These are phyloP conservation scores for Eucera pruinosa DNA, from an alignment of 2,888 invertebrate genomes.

Conservation along the genomic window DNA sequence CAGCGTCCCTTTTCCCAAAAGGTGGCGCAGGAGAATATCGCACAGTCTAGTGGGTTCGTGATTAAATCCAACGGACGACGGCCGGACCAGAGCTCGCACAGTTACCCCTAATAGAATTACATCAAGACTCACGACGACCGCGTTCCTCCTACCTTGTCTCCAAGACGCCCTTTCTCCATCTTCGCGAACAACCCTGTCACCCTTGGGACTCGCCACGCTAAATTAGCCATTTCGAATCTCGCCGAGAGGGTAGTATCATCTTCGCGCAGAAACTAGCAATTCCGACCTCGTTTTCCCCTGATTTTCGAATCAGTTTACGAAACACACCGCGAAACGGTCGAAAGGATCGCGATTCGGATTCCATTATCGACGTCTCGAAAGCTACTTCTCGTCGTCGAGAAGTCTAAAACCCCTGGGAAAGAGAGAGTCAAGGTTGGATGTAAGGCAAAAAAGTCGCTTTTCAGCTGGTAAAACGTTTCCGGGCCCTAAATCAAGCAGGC, in stretches of 20 bases:
- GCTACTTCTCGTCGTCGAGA: conserved; percentile 4
- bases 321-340: not conserved
- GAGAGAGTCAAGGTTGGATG: not conserved
- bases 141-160: conserved; percentile 52
- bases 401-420: not conserved
- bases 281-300: not conserved
- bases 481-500: conserved; percentile 74
- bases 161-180: conserved; percentile 55
- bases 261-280: not conserved
- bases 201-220: conserved; percentile 79
- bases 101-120: conserved; percentile 84
- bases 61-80: conserved; percentile 83
- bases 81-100: conserved; percentile 81
- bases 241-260: conserved; percentile 70
- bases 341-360: not conserved
- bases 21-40: conserved; percentile 77
- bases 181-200: conserved; percentile 63
- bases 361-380: conserved; percentile 21
- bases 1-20: not conserved
- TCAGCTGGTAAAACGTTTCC: conserved; percentile 73
- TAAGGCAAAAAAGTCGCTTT: conserved; percentile 63
- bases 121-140: conserved; percentile 78
- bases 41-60: conserved; percentile 81
- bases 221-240: conserved; percentile 84
- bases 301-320: not conserved